Conservation (phyloP, 2,113 vertebrate genomes). For the Cichladusa arquata region DNA sequence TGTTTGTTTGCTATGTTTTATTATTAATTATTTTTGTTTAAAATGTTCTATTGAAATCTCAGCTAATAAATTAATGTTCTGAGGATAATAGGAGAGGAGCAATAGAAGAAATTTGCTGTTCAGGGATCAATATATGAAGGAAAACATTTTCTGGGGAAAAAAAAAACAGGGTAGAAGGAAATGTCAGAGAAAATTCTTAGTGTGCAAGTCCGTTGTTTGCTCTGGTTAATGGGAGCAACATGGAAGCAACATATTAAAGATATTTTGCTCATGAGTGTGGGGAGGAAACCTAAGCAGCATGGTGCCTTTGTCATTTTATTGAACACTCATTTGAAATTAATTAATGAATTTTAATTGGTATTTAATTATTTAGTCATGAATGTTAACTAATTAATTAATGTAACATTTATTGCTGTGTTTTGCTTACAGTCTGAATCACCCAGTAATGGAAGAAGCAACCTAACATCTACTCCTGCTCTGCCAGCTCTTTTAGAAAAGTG, state of each 20-base stretch:
- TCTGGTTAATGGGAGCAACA: not conserved
- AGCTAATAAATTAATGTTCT: not conserved
- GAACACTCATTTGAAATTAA: not conserved
- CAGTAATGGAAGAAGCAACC: constrained; percentile 73
- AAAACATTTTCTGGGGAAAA: not conserved
- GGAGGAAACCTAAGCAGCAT: not conserved
- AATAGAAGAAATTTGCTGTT: not conserved
- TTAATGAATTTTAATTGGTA: not conserved
- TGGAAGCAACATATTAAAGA: not conserved
- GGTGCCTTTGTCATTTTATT: not conserved
- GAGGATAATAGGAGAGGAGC: not conserved
- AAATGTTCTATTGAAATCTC: not conserved
- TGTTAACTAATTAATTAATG: not conserved
- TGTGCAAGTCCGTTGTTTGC: not conserved
- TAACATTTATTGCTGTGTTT: constrained; percentile 28
- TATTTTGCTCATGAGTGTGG: not conserved
- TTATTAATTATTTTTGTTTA: not conserved
- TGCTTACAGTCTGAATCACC: constrained; percentile 83
- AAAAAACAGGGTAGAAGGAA: not conserved
- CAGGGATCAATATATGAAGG: not conserved
- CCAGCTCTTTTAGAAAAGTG: constrained; percentile 81
- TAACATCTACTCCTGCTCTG: constrained; percentile 71
- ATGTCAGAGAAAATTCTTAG: not conserved
- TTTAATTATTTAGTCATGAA: not conserved
- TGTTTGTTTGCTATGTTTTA: not conserved